A percentile compares a stretch with the other conserved stretches of the same genome.
These are phyloP conservation scores for Leucania comma DNA, from an alignment of 2,888 invertebrate species.

Conservation along the genomic window DNA sequence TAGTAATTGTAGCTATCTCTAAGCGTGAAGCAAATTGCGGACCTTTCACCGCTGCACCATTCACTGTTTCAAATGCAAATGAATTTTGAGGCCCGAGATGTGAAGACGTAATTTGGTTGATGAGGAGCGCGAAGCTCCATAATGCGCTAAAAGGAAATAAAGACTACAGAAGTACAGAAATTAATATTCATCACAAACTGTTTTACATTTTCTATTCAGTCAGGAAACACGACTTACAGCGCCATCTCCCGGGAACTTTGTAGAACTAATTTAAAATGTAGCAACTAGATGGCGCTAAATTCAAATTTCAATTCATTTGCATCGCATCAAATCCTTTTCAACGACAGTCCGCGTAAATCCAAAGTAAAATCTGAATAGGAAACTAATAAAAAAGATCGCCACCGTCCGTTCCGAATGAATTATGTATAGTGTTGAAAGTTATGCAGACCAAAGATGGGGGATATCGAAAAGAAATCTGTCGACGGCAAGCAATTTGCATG, in stretches of 20 bases:
- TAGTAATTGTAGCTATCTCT: slow-evolving; percentile 53
- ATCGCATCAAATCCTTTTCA: slow-evolving; percentile 50
- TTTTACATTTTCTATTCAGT: slow-evolving; percentile 55
- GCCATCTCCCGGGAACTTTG: slow-evolving; percentile 64
- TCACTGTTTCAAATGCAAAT: slow-evolving; percentile 78
- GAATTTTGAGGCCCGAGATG: slow-evolving; percentile 66
- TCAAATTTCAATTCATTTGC: slow-evolving; percentile 42
- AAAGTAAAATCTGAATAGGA: slow-evolving; percentile 61
- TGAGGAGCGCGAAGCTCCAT: slow-evolving; percentile 68
- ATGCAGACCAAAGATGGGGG: slow-evolving; percentile 70
- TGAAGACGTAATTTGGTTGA: slow-evolving; percentile 76
- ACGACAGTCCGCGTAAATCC: slow-evolving; percentile 22
- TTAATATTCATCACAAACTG: slow-evolving; percentile 73
- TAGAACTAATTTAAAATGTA: slow-evolving; percentile 34
- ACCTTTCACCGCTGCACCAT: slow-evolving; percentile 70
- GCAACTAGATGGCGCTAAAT: slow-evolving; percentile 67
- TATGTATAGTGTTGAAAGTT: slow-evolving; percentile 74
- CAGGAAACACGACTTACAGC: slow-evolving; percentile 45
- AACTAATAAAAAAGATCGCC: slow-evolving; percentile 69
- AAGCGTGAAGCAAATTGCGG: slow-evolving; percentile 62
- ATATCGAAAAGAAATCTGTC: slow-evolving; percentile 74
- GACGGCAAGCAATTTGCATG: slow-evolving; percentile 79
- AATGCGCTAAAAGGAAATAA: slow-evolving; percentile 69
- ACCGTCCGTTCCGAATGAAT: slow-evolving; percentile 71
- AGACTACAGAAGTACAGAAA: slow-evolving; percentile 65